Evolutionary conservation across 2,797 vertebrate species (phyloP).

Genomic region (Rhinichthys osculus): DNA sequence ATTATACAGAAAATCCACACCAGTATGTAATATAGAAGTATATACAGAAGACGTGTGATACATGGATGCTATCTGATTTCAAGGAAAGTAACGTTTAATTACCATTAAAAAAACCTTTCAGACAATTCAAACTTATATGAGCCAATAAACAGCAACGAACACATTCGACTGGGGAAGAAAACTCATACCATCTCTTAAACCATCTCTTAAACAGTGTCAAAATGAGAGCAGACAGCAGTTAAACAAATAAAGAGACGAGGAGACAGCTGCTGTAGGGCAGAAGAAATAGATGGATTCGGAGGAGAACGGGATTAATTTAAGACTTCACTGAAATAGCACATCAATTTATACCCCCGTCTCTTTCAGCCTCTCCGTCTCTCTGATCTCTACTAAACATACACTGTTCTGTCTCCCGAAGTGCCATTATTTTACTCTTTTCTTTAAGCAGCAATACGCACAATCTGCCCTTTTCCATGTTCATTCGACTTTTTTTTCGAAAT

Average conservation of each 20-base stretch:
- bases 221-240: slow-evolving; percentile 41
- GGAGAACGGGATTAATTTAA: slow-evolving; percentile 49
- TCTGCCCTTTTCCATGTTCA: slow-evolving; percentile 21
- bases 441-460: background rate
- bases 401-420: slow-evolving; percentile 6
- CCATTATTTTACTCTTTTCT: slow-evolving; percentile 12
- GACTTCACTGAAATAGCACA: slow-evolving; percentile 50
- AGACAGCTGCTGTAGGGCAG: slow-evolving; percentile 30
- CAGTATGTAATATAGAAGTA: background rate
- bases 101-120: background rate
- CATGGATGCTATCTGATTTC: background rate
- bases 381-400: slow-evolving; percentile 24
- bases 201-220: background rate
- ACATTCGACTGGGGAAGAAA: background rate
- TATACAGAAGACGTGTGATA: too few species aligned
- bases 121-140: background rate
- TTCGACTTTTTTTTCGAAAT: slow-evolving; percentile 31
- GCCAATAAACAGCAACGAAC: background rate
- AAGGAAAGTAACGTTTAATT: background rate
- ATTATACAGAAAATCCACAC: background rate
- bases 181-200: background rate
- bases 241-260: slow-evolving; percentile 29
- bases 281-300: slow-evolving; percentile 28
- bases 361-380: slow-evolving; percentile 13
- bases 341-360: slow-evolving; percentile 39